Conservation (phyloP, 2,888 invertebrate genomes). For the Chalcis sispes region DNA sequence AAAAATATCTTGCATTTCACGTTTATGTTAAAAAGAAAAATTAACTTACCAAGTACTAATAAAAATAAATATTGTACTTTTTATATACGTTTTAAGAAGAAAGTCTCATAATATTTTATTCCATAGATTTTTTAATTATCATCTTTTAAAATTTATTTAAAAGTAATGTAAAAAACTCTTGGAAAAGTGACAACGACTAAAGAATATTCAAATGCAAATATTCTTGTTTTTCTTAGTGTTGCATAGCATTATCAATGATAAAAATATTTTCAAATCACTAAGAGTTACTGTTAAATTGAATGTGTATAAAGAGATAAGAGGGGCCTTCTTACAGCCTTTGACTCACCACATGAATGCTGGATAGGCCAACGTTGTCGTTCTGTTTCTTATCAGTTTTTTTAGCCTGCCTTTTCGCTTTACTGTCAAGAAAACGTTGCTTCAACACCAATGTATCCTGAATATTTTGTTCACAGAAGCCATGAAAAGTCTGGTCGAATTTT, state of each 20-base stretch:
- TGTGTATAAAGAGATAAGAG: background rate
- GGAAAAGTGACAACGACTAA: too few species aligned
- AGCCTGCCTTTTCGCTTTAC: conserved; percentile 91
- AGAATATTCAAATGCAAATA: too few species aligned
- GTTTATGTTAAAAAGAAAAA: too few species aligned
- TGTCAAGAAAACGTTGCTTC: conserved; percentile 93
- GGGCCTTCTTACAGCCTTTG: background rate
- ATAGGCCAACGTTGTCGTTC: conserved; percentile 75
- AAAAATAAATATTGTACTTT: too few species aligned
- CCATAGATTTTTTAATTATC: too few species aligned
- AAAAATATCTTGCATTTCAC: too few species aligned
- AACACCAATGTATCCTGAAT: conserved; percentile 91
- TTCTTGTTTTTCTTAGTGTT: too few species aligned
- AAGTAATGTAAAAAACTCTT: too few species aligned
- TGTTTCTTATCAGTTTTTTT: conserved; percentile 87
- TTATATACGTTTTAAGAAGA: too few species aligned
- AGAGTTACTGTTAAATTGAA: background rate
- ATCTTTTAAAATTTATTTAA: too few species aligned
- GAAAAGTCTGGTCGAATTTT: conserved; percentile 91
- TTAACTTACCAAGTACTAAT: too few species aligned
- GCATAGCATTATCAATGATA: background rate
- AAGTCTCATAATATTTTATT: too few species aligned
- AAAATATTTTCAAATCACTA: conserved; percentile 17
- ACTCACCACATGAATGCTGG: conserved; percentile 76
- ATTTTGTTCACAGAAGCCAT: conserved; percentile 92